Percentiles rank a stretch among this genome's conserved stretches.
Evolutionary conservation across 2,797 vertebrate species (phyloP).

Genomic region (Melanotaenia maccullochi): DNA sequence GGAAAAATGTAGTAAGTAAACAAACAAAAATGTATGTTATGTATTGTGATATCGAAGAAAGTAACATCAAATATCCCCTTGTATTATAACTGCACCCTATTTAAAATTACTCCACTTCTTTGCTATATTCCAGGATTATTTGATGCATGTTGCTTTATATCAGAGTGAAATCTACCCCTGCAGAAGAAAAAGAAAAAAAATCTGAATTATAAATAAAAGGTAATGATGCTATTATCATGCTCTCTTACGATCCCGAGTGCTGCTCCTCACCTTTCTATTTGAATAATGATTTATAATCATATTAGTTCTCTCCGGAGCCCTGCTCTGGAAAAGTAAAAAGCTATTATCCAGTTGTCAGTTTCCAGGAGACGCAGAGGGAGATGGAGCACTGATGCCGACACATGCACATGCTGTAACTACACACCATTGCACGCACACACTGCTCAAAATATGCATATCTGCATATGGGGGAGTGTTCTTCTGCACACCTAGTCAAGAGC

Average conservation of each 20-base stretch:
- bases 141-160: constrained; percentile 46
- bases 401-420: constrained; percentile 62
- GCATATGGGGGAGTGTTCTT: constrained; percentile 25
- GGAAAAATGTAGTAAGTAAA: not conserved
- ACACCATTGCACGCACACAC: constrained; percentile 30
- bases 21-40: not conserved
- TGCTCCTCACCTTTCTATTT: constrained; percentile 91
- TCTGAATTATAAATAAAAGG: constrained; percentile 85
- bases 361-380: constrained; percentile 82
- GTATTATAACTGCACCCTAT: constrained; percentile 20
- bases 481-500: constrained; percentile 44
- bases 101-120: constrained; percentile 29
- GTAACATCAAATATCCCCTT: constrained; percentile 19
- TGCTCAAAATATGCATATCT: constrained; percentile 26
- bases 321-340: constrained; percentile 95
- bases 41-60: not conserved
- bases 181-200: constrained; percentile 76
- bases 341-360: constrained; percentile 97
- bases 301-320: constrained; percentile 90
- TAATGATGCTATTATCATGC: constrained; percentile 94
- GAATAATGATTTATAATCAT: constrained; percentile 98
- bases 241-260: constrained; percentile 86
- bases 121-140: constrained; percentile 20
- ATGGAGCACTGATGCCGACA: constrained; percentile 86
- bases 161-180: constrained; percentile 75